Base-by-base conservation (phyloP, 1,140 invertebrate genomes). In the Temnothorax curvispinosus region DNA sequence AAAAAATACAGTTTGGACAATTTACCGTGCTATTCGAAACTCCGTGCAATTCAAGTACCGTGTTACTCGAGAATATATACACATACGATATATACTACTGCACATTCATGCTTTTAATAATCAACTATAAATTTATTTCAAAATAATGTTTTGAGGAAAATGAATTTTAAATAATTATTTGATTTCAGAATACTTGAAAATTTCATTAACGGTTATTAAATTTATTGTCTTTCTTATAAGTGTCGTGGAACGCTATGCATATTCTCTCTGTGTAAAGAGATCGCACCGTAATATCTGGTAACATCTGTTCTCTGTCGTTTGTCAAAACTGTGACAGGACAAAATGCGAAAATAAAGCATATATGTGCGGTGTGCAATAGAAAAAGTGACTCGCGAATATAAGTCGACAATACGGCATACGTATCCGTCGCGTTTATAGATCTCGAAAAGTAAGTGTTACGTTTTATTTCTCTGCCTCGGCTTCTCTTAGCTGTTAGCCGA, bases 291-390 rank as follows among this genome's bases (percentile, higher is more conserved):
- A 41, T 58, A 38, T 35, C 44, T 64, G 50, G 50, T 71, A 67
- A 67, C 32, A 44, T 81, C 64, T 69, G 13, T 67, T 35, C 47
- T 65, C 35, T 54, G 41, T 44, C 44, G 58, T 77, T 77, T 64
- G 41, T 77, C 75, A 77, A 64, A 62, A 77, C 21, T 18, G n/a
- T 62, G 75, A 64, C 75, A 77, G 47, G 41, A n/a, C 38, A 56
- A 81, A 54, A 71, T 65, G 9, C 21, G 21, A 69, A 69, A n/a
- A 44, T 71, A n/a, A 54, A 56, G 41, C 13, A 65, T 27, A 27
- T 0, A 27, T 5, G 11, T 15, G n/a, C 35, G 44, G 3, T 3
- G 35, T 18, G n/a, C 15, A 80, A 64, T 78, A 21, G 60, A 52
- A 65, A 52, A 54, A 44, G 21, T 32, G 21, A 44, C 38, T 44